These are phyloP conservation scores for Spialia ferax DNA, from an alignment of 2,888 invertebrate genomes.

Conservation along the genomic window DNA sequence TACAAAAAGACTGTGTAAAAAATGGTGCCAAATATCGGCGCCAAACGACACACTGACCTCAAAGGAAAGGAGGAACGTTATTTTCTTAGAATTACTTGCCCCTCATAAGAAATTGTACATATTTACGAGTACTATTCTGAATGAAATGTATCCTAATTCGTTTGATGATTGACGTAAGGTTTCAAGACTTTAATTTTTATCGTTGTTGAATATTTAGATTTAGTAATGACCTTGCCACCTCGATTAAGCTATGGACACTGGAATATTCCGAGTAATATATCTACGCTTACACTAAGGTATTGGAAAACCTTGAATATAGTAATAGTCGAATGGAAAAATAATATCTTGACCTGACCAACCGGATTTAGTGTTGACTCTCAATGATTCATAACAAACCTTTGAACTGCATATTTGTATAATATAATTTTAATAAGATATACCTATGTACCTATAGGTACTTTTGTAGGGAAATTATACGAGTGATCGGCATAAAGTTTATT, in stretches of 20 bases:
- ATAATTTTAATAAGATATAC: neutral
- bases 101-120: neutral
- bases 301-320: slow-evolving; percentile 24
- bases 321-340: slow-evolving; percentile 16
- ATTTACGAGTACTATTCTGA: neutral
- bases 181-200: slow-evolving; percentile 17
- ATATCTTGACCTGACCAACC: slow-evolving; percentile 30
- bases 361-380: slow-evolving; percentile 7
- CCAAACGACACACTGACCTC: slow-evolving; percentile 24
- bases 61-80: slow-evolving; percentile 11
- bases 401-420: neutral
- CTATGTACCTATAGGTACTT: neutral
- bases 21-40: slow-evolving; percentile 23
- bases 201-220: slow-evolving; percentile 22
- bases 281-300: slow-evolving; percentile 9
- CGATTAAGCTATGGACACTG: slow-evolving; percentile 8
- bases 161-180: slow-evolving; percentile 8
- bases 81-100: slow-evolving; percentile 8
- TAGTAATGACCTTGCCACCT: slow-evolving; percentile 20
- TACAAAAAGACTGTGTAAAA: slow-evolving; percentile 16
- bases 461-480: too few relatives aligned
- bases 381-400: slow-evolving; percentile 10
- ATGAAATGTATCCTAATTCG: neutral
- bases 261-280: slow-evolving; percentile 25
- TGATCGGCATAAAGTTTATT: neutral